A percentile compares a stretch with the other conserved stretches of the same genome.
phyloP scores from a whole-genome alignment of 1,140 invertebrate species.

The Bombyx mandarina region DNA sequence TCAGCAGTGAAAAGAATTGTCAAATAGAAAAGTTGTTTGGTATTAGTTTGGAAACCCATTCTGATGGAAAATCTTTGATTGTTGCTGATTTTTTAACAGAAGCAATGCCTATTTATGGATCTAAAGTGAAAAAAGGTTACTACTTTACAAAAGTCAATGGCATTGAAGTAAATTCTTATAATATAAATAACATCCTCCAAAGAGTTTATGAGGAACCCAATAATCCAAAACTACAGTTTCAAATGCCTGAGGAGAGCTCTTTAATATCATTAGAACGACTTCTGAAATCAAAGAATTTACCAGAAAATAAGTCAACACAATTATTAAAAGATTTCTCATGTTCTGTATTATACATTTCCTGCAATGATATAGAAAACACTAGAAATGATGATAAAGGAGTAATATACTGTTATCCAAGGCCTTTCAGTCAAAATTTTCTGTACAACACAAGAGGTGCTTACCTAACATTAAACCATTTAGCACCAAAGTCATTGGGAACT shows the following conservation, averaged over 20 bases:
- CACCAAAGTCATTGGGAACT: slow-evolving; percentile 73
- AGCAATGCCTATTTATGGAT: slow-evolving; percentile 74
- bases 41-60: slow-evolving; percentile 75
- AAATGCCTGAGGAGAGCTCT: slow-evolving; percentile 32
- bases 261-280: slow-evolving; percentile 41
- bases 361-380: slow-evolving; percentile 73
- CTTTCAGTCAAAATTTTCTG: slow-evolving; percentile 73
- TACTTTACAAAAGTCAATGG: slow-evolving; percentile 77
- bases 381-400: slow-evolving; percentile 76
- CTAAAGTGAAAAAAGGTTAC: slow-evolving; percentile 79
- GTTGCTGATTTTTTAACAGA: slow-evolving; percentile 78
- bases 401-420: slow-evolving; percentile 77
- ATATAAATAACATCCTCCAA: slow-evolving; percentile 71
- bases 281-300: slow-evolving; percentile 63
- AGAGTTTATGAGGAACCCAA: slow-evolving; percentile 69
- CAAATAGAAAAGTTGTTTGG: slow-evolving; percentile 75
- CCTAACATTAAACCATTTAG: slow-evolving; percentile 78
- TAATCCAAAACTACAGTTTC: slow-evolving; percentile 48
- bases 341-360: slow-evolving; percentile 75
- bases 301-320: slow-evolving; percentile 68
- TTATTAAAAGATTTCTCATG: slow-evolving; percentile 71
- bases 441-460: slow-evolving; percentile 76
- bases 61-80: slow-evolving; percentile 76
- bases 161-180: slow-evolving; percentile 73
- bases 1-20: slow-evolving; percentile 59